Conservation (phyloP, 2,888 invertebrate species). For the Xestia xanthographa region DNA sequence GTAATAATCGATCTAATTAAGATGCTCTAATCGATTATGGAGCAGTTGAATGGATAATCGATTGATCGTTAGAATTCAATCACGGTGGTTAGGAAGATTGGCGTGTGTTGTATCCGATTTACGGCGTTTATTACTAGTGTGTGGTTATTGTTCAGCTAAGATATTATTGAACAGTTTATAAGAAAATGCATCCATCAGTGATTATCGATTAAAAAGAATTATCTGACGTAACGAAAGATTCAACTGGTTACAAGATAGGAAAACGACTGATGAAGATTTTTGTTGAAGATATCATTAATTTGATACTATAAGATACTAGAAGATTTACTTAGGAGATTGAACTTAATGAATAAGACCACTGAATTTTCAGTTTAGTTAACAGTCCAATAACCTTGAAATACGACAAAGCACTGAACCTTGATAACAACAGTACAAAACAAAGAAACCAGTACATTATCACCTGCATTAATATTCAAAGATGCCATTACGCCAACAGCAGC, state of each 20-base stretch:
- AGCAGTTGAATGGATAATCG: conserved; percentile 34
- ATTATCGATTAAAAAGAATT: not conserved
- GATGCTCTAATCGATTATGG: conserved; percentile 38
- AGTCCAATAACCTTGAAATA: not conserved
- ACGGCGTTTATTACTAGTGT: not conserved
- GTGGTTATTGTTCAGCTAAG: not conserved
- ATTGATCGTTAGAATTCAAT: conserved; percentile 36
- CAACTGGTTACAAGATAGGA: not conserved
- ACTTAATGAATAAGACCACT: not conserved
- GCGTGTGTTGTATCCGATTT: not conserved
- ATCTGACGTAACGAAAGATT: not conserved
- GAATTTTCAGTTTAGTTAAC: not conserved
- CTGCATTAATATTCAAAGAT: conserved; percentile 44
- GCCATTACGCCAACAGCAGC: conserved; percentile 27
- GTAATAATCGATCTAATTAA: conserved; percentile 50
- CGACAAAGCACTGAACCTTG: not conserved
- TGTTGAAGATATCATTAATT: not conserved
- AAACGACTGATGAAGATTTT: too few species aligned
- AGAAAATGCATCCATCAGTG: not conserved
- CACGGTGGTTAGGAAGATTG: not conserved
- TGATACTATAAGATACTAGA: not conserved
- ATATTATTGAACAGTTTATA: not conserved
- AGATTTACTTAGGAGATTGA: not conserved
- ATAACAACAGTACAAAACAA: not conserved
- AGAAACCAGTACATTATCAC: conserved; percentile 47